Conservation (phyloP, 2,113 vertebrate species). For the Psilopsiagon aymara region DNA sequence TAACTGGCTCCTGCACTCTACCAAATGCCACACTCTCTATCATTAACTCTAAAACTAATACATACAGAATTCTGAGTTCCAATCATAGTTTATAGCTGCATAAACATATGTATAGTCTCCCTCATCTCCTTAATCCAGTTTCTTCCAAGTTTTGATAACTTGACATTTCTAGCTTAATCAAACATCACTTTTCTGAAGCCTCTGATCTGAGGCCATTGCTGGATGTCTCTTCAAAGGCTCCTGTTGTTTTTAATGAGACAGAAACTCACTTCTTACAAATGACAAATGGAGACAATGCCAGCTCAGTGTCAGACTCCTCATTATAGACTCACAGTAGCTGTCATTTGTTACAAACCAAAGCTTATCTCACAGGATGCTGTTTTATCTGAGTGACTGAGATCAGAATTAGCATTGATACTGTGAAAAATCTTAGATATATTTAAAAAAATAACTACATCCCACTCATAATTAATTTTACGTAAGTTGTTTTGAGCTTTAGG, state of each 20-base stretch:
- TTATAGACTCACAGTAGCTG: neutral
- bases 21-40: fast-evolving
- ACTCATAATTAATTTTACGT: neutral
- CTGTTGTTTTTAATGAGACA: neutral
- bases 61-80: neutral
- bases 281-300: neutral
- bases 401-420: neutral
- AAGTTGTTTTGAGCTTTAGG: neutral
- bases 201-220: neutral
- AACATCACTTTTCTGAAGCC: neutral
- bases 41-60: neutral
- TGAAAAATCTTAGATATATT: neutral
- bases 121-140: neutral
- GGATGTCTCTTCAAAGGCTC: neutral
- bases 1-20: fast-evolving
- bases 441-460: neutral
- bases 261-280: neutral
- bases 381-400: neutral
- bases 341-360: neutral
- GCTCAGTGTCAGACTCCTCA: neutral
- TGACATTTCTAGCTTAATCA: constrained; percentile 29
- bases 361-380: neutral
- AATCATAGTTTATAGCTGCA: neutral
- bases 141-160: neutral
- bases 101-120: neutral